Conservation (phyloP, 1,140 invertebrate species). For the Zophobas atratus region DNA sequence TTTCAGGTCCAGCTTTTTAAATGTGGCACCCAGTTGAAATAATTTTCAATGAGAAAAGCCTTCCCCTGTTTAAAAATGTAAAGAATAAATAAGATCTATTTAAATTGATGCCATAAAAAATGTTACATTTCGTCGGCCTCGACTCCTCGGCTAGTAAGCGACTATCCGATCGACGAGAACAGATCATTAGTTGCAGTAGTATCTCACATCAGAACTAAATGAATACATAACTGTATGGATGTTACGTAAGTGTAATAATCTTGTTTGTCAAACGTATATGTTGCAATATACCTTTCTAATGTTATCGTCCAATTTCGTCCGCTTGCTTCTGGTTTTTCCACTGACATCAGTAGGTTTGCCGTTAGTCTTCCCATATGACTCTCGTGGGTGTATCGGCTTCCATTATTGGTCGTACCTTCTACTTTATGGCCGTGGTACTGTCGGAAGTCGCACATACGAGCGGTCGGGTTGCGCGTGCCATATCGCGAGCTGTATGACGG, state of each 20-base stretch:
- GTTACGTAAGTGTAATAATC: constrained; percentile 17
- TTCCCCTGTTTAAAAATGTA: no score
- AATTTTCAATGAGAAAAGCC: no score
- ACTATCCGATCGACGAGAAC: no score
- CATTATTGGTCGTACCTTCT: neutral
- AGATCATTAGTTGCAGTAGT: neutral
- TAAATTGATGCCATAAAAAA: no score
- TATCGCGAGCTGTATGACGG: constrained; percentile 41
- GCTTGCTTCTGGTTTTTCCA: constrained; percentile 30
- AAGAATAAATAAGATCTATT: no score
- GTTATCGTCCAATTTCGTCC: constrained; percentile 20
- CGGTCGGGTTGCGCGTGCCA: constrained; percentile 34
- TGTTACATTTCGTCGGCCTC: no score
- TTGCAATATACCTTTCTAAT: constrained; percentile 38
- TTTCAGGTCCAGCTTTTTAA: no score
- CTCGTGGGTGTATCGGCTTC: neutral
- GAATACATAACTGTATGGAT: constrained; percentile 18
- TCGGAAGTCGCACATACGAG: constrained; percentile 15
- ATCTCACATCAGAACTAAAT: neutral
- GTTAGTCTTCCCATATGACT: neutral
- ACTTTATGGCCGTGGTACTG: neutral
- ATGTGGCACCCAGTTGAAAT: no score
- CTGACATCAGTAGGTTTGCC: constrained; percentile 15
- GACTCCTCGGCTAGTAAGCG: no score
- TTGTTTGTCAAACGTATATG: constrained; percentile 1